A percentile compares a stretch with the other conserved stretches of the same genome.
These are phyloP conservation scores for Columbina picui DNA, from an alignment of 2,113 vertebrate genomes.

Conservation along the genomic window DNA sequence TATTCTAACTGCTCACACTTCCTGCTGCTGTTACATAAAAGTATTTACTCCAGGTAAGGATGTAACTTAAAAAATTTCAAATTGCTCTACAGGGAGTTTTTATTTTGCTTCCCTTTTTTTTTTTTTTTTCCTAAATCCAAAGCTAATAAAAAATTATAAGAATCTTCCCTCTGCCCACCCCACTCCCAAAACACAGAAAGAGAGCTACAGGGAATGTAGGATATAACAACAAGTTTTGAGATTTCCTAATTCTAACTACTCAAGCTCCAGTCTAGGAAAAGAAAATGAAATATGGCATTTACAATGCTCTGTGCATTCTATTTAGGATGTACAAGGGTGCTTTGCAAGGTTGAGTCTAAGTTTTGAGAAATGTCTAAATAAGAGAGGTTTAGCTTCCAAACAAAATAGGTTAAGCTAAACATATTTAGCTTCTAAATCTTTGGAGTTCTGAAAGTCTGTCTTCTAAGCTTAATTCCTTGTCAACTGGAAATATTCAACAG, in stretches of 20 bases:
- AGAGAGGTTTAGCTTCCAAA: neutral
- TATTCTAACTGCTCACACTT: neutral
- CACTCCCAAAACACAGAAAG: neutral
- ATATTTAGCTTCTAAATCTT: neutral
- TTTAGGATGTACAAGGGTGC: neutral
- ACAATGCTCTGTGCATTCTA: neutral
- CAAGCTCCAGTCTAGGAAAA: neutral
- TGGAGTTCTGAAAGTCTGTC: neutral
- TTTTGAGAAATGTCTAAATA: neutral
- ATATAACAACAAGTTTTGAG: neutral
- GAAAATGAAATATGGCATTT: neutral
- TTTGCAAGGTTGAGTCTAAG: neutral
- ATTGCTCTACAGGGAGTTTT: neutral
- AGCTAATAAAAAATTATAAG: neutral
- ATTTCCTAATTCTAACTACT: neutral
- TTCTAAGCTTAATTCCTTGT: neutral
- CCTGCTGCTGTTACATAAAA: neutral
- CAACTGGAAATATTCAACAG: neutral
- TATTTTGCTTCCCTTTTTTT: neutral
- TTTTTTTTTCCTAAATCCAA: neutral
- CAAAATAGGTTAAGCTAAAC: neutral
- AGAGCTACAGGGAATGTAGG: neutral
- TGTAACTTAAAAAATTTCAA: neutral
- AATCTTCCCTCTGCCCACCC: fast-evolving
- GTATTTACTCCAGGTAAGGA: neutral